These are phyloP conservation scores for Ryuthela nishihirai DNA, from an alignment of 2,888 invertebrate genomes.

Conservation along the genomic window DNA sequence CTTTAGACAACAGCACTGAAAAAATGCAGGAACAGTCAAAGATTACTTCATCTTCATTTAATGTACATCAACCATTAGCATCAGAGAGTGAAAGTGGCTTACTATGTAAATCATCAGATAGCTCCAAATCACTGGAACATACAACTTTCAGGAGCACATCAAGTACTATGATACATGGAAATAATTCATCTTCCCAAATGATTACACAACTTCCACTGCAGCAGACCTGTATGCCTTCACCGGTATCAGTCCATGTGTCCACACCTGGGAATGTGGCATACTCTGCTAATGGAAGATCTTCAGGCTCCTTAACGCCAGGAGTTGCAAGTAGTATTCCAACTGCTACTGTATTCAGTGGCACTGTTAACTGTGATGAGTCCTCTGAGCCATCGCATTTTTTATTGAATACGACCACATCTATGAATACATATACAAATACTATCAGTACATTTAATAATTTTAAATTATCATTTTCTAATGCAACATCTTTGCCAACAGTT, in stretches of 20 bases:
- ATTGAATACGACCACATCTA: slow-evolving; percentile 45
- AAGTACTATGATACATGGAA: too few relatives aligned
- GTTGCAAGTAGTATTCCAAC: not conserved
- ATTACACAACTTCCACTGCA: slow-evolving; percentile 12
- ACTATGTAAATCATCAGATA: too few relatives aligned
- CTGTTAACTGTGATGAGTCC: slow-evolving; percentile 31
- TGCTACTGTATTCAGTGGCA: slow-evolving; percentile 12
- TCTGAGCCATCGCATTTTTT: slow-evolving; percentile 41
- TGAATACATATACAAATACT: slow-evolving; percentile 44
- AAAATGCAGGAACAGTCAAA: too few relatives aligned
- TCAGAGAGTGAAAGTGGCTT: too few relatives aligned
- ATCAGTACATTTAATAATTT: slow-evolving; percentile 39
- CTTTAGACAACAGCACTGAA: slow-evolving; percentile 28
- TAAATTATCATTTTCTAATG: slow-evolving; percentile 35
- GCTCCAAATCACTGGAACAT: too few relatives aligned
- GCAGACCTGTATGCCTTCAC: slow-evolving; percentile 30
- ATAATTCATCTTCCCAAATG: too few relatives aligned
- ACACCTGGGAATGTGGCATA: slow-evolving; percentile 1
- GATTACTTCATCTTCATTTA: too few relatives aligned
- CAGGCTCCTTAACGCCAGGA: not conserved
- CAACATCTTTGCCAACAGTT: slow-evolving; percentile 33
- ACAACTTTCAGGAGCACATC: too few relatives aligned
- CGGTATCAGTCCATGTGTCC: slow-evolving; percentile 8
- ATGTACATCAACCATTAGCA: too few relatives aligned
- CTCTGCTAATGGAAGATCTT: slow-evolving; percentile 12